Base-by-base conservation (phyloP, 1,140 invertebrate genomes). In the Drosophila trapezifrons region DNA sequence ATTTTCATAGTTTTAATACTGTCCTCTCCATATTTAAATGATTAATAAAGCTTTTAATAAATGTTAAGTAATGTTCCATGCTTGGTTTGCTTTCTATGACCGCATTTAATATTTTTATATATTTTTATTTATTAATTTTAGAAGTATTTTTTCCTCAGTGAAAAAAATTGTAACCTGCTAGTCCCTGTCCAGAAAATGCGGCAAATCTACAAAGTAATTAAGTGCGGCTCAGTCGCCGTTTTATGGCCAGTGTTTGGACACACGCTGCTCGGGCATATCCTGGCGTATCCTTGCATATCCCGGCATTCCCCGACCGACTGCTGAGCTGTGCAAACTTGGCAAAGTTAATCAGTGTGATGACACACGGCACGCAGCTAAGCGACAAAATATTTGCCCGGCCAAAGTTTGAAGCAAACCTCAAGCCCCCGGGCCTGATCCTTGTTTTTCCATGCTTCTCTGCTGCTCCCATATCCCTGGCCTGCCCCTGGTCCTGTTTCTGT, bases 301-400 rank as follows among this genome's bases (percentile, higher is more conserved):
- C 46, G 40, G 17, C 40, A 18, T 20, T 40, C 46, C 35, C 64
- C 25, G 22, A 18, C 43, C 40, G 9, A 54, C 42, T 65, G 49
- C 32, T 71, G 64, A 71, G 64, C 67, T 77, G 74, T 54, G 74
- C 67, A 81, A 85, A 86, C 80, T 84, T 87, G 76, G 45, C 49
- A 79, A 87, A 87, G 79, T 87, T 89, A 87, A 87, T 87, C 83
- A 87, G 83, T 83, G 80, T 77, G 64, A 71, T 81, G 71, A 87
- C 82, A 86, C 76, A 86, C 80, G 79, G 79, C 79, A 87, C 79
- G 80, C 83, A 87, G 81, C 83, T 87, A 87, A 87, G 84, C 83
- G 83, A 69, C 85, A 87, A 87, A 87, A 87, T 87, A 87, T 87
- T 89, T 89, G 79, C 72, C 67, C 54, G 65, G 63, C 43, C 40